phyloP scores from a whole-genome alignment of 2,113 vertebrate species.

The Aphyosemion australe region DNA sequence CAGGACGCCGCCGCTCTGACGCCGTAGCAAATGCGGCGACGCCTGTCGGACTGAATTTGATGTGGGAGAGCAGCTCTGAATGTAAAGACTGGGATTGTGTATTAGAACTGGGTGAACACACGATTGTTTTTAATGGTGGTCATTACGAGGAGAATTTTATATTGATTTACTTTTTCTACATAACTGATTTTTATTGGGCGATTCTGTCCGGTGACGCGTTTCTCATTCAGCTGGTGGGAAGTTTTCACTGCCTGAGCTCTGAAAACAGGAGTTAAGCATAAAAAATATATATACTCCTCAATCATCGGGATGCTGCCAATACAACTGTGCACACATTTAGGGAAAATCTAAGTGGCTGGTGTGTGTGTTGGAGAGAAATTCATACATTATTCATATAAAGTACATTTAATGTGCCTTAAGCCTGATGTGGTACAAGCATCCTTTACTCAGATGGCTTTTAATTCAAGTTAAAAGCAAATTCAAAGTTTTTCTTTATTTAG shows the following conservation, averaged over 20 bases:
- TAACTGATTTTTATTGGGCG: conserved; percentile 22
- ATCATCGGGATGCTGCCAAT: conserved; percentile 14
- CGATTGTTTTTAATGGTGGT: conserved; percentile 16
- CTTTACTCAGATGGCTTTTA: conserved; percentile 23
- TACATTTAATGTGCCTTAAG: conserved; percentile 69
- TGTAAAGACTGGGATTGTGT: conserved; percentile 40
- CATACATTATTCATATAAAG: conserved; percentile 26
- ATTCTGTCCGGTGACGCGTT: conserved; percentile 2
- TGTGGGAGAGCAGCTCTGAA: conserved; percentile 26
- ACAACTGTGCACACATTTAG: conserved; percentile 1
- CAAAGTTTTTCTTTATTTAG: neutral
- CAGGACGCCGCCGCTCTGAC: conserved; percentile 13
- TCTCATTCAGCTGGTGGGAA: conserved; percentile 7
- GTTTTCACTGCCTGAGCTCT: neutral
- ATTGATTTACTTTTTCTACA: neutral
- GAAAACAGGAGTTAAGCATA: neutral
- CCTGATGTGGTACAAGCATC: conserved; percentile 42
- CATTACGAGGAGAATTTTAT: conserved; percentile 12
- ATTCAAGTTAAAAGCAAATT: conserved; percentile 16
- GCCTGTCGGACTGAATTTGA: neutral
- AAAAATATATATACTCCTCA: neutral
- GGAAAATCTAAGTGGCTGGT: neutral
- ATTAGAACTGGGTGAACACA: conserved; percentile 24
- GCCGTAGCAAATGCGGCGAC: neutral
- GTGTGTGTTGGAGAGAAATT: neutral